Evolutionary conservation across 2,113 vertebrate genomes (phyloP).

Genomic region (Chrysochloris asiatica): DNA sequence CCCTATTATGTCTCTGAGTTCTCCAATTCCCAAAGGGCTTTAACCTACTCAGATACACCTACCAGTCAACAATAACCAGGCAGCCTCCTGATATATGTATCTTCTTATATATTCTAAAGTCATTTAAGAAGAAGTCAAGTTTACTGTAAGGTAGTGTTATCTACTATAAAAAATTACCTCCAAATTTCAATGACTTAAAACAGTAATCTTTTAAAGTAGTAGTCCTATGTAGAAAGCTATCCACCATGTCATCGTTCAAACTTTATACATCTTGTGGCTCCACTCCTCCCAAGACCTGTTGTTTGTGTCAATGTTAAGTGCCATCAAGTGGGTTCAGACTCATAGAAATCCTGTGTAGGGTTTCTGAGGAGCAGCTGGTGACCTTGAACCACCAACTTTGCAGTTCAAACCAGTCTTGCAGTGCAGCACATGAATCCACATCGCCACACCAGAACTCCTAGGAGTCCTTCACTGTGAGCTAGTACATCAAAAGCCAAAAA

Average conservation of each 20-base stretch:
- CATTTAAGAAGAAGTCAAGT: neutral
- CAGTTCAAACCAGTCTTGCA: too few relatives aligned
- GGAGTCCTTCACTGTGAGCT: neutral
- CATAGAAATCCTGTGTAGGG: too few relatives aligned
- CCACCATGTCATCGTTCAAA: neutral
- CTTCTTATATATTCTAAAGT: neutral
- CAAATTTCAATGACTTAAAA: conserved; percentile 15
- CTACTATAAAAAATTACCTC: neutral
- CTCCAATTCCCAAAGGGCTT: neutral
- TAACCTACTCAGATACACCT: neutral
- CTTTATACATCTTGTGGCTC: neutral
- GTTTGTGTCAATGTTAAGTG: too few relatives aligned
- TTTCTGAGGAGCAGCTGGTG: too few relatives aligned
- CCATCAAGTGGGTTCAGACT: too few relatives aligned
- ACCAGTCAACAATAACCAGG: neutral
- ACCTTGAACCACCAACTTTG: too few relatives aligned
- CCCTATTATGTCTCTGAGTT: neutral
- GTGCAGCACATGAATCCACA: too few relatives aligned
- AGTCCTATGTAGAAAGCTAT: neutral
- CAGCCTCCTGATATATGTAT: neutral
- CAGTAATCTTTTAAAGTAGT: neutral
- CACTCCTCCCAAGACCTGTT: neutral
- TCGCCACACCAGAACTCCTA: too few relatives aligned
- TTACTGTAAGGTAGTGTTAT: too few relatives aligned
- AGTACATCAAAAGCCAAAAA: neutral